Conservation (phyloP, 2,888 invertebrate genomes). For the Aporophyla lueneburgensis region DNA sequence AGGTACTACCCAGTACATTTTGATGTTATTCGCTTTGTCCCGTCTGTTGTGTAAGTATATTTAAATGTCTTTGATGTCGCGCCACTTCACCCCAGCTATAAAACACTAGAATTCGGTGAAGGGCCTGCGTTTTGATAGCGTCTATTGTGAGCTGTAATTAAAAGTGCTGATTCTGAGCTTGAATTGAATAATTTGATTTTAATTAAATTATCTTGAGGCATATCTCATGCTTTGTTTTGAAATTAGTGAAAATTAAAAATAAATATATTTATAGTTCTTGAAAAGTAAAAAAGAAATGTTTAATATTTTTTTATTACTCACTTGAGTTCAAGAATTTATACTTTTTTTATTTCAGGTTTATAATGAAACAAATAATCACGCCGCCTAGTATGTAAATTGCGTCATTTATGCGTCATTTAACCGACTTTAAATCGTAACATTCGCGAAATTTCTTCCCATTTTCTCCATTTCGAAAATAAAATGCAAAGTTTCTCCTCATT, state of each 20-base stretch:
- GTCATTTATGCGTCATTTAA: background rate
- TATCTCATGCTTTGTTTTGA: background rate
- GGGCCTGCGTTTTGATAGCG: too few relatives aligned
- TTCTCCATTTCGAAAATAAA: conserved; percentile 16
- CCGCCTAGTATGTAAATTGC: background rate
- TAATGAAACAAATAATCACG: background rate
- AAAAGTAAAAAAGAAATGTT: too few relatives aligned
- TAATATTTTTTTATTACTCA: background rate
- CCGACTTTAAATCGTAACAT: background rate
- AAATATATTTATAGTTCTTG: too few relatives aligned
- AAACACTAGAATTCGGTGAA: too few relatives aligned
- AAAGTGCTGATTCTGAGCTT: too few relatives aligned
- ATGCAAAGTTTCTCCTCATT: conserved; percentile 52
- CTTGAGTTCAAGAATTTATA: background rate
- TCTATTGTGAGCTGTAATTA: too few relatives aligned
- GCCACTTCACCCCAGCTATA: too few relatives aligned
- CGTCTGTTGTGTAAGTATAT: too few relatives aligned
- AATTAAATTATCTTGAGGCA: background rate
- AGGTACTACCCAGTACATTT: too few relatives aligned
- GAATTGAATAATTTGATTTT: background rate
- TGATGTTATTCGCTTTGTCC: too few relatives aligned
- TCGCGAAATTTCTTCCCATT: background rate
- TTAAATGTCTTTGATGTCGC: too few relatives aligned
- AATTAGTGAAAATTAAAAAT: too few relatives aligned
- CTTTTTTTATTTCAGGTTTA: background rate